Conservation (phyloP, 2,113 vertebrate species). For the Myrmecobius fasciatus region DNA sequence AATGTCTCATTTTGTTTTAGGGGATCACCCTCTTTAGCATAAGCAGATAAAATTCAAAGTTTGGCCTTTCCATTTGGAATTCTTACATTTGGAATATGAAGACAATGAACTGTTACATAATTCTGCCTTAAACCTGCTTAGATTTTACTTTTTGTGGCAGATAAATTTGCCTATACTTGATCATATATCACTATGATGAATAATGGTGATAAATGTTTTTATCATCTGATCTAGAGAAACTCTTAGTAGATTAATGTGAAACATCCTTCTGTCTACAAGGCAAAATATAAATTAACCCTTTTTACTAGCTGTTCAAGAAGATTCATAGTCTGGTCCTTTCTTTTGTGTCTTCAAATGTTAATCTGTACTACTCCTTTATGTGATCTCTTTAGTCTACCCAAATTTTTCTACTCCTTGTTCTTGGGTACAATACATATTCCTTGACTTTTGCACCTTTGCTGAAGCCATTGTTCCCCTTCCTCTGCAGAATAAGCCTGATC, state of each 20-base stretch:
- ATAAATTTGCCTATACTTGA: not conserved
- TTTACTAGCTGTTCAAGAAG: not conserved
- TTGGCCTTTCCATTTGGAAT: constrained; percentile 13
- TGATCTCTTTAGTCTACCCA: not conserved
- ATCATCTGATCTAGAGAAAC: not conserved
- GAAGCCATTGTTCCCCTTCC: not conserved
- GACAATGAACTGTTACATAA: constrained; percentile 19
- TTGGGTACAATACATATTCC: not conserved
- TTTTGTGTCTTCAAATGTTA: not conserved
- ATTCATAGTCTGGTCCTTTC: not conserved
- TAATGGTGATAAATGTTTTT: not conserved
- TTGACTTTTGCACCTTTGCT: not conserved
- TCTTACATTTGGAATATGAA: constrained; percentile 23
- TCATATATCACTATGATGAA: not conserved
- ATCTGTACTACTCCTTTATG: not conserved
- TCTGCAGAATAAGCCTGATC: not conserved
- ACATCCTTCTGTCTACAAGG: not conserved
- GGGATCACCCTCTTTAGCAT: constrained; percentile 13
- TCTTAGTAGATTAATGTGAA: not conserved
- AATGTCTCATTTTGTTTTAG: constrained; percentile 37
- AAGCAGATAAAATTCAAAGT: constrained; percentile 45
- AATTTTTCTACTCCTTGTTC: not conserved
- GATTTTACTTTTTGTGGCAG: not conserved
- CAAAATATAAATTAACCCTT: not conserved
- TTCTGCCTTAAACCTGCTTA: not conserved